Evolutionary conservation across 2,888 invertebrate species (phyloP), one percentile per base, ranked within the genome.

Genomic region (Leptarthrus brevirostris): DNA sequence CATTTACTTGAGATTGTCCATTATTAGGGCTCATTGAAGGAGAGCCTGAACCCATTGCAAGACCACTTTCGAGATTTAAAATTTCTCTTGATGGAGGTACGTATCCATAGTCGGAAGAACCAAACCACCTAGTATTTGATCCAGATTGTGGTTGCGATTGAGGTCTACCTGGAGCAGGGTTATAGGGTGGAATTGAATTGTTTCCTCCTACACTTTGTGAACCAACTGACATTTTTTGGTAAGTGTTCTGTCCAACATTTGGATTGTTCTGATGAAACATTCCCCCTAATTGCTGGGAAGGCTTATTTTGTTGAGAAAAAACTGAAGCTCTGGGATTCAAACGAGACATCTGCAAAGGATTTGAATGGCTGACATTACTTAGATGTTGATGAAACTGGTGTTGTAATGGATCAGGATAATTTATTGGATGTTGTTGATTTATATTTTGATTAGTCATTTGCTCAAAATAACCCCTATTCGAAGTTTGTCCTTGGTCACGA

Each of bases 271-370:
- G 81, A 76, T 81, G 79, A 74, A 79, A 79, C 75, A 79, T 79
- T 61, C 78, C 79, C 8, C 79, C 78, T 73, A 75, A 52, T 53
- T 77, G 78, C 70, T 79, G 78, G 54, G 78, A 71, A 24, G 77
- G 69, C 75, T 73, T 78, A 49, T 76, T 79, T 6, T 77, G 74
- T 69, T 80, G 81, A 0, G 90, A 89, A 82, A 93, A 94, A 80
- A 92, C 92, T 0, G 93, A 93, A 3, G 93, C 93, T 79, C 93
- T 90, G 0, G 93, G 93, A 84, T 94, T 95, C 47, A 94, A 86
- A 72, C 93, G 89, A 47, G 91, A 90, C 86, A 89, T 88, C 70
- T 86, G 87, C 75, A 88, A 86, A 18, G 87, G 86, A 75, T 78
- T 80, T 20, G 77, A 76, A 36, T 79, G 78, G 26, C 78, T 80